Evolutionary conservation across 2,797 vertebrate genomes (phyloP), one percentile per base, ranked within the genome.

Genomic region (Tenualosa thibaudeaui): DNA sequence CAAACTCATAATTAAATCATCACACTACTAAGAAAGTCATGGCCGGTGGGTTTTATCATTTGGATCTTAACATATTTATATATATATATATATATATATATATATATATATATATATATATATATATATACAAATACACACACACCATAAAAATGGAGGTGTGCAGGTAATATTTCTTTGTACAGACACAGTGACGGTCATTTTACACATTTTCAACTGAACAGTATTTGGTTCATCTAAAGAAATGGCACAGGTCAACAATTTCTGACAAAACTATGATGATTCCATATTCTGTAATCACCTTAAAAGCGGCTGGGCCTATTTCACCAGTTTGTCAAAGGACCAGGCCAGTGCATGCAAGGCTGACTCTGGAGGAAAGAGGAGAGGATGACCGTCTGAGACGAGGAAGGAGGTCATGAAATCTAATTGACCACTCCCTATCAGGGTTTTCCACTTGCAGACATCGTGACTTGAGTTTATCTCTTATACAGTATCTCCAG

Each of bases 401-500:
- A 6, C 2, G 26, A 31, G 13, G 68, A 2, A 40, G 37, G 68
- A 71, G 68, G 68, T 40, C 26, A 5, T 75, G 15, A 40, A 37
- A 75, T 75, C 37, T 75, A 75, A 75, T 75, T 40, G 68, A 75
- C 68, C 68, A 75, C 68, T 75, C 68, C 68, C 19, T 0, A 75
- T 75, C 68, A 75, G 58, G 58, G 58, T 60, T 60, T 60, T 60
- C 58, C 58, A 24, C 58, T 60, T 6, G 9, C 58, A 9, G 68
- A 5, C 68, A 75, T 75, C 68, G 37, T 43, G 68, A 43, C 68
- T 31, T 75, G 31, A 17, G 31, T 17, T 17, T 0, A 17, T 13
- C 31, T 43, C 37, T 75, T 0, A 17, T 17, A 43, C 37, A 43
- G 37, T 31, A 71, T 71, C 53, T 54, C 13, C 17, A 17, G 50